A percentile compares a stretch with the other conserved stretches of the same genome.
These are phyloP conservation scores for Aproaerema taeniolella DNA, from an alignment of 2,888 invertebrate genomes.

Conservation along the genomic window DNA sequence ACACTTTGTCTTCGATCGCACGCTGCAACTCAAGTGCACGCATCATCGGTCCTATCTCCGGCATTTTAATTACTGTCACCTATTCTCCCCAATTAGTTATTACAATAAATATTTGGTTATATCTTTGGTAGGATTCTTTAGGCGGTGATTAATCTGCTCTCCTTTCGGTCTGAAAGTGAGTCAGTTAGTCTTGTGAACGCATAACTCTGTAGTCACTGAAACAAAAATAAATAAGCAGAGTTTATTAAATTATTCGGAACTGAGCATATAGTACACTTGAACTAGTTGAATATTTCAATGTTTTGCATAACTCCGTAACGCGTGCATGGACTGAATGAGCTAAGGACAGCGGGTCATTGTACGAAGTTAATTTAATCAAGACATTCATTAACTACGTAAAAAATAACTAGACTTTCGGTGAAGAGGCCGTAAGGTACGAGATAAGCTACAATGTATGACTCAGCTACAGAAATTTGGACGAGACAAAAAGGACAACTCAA, in stretches of 20 bases:
- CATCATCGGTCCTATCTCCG: slow-evolving; percentile 70
- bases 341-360: slow-evolving; percentile 13
- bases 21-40: slow-evolving; percentile 69
- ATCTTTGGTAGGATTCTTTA: slow-evolving; percentile 23
- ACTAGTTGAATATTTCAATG: slow-evolving; percentile 1
- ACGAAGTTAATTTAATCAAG: slow-evolving; percentile 18
- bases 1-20: slow-evolving; percentile 71
- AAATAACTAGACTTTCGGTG: background rate
- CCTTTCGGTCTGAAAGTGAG: background rate
- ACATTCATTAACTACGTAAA: slow-evolving; percentile 3
- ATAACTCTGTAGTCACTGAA: slow-evolving; percentile 14
- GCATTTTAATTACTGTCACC: slow-evolving; percentile 45
- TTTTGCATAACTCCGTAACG: slow-evolving; percentile 10
- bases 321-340: slow-evolving; percentile 4
- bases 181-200: slow-evolving; percentile 5
- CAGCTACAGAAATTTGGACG: no score
- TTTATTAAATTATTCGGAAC: slow-evolving; percentile 1
- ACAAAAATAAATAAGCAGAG: slow-evolving; percentile 7
- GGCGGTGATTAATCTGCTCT: background rate
- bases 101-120: slow-evolving; percentile 17
- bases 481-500: no score
- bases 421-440: background rate
- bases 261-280: slow-evolving; percentile 7
- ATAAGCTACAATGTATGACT: no score
- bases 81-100: slow-evolving; percentile 11